Base-by-base conservation (phyloP, 2,113 vertebrate species). In the Anoura caudifer region DNA sequence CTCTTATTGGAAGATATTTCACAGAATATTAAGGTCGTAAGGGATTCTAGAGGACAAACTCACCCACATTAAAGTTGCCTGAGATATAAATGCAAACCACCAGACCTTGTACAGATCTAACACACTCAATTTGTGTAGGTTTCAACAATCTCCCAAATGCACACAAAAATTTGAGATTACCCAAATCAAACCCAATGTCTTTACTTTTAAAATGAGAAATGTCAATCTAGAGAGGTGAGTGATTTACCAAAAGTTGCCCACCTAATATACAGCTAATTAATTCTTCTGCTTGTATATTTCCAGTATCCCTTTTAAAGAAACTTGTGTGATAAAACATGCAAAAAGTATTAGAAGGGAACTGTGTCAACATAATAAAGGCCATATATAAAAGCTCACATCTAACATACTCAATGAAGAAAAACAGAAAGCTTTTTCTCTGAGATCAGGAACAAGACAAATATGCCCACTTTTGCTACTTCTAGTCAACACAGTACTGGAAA, bases 171-270 rank as follows among this genome's bases (percentile, higher is more conserved):
- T 72, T 69, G 36, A 95, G 36, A 61, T 69, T 52, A 2, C 28
- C 15, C 63, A 92, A 92, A 90, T 90, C 36, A 61, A 93, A 75
- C 11, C 28, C 87, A 95, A 47, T 15, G 12, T 47, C 54, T 11
- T 54, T 87, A 87, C 63, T 61, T 86, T 87, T 93, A 38, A 92
- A 94, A 95, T 80, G 17, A 93, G 47, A 19, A 75, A 87, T 59
- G 36, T 75, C 63, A 91, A 67, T 84, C 33, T 67, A 90, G 33
- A 89, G 33, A 91, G 7, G 11, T 76, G 52, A 79, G 10, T 90
- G 38, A 56, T 31, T 79, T 91, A 19, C 20, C 26, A 36, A 45
- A 90, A 93, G 86, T 4, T 65, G 31, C 22, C 26, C 54, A 81
- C 36, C 20, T 47, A 73, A 67, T 92, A 67, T 19, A 54, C 33